Conservation (phyloP, 2,888 invertebrate genomes). For the Caenorhabditis zanzibari region DNA sequence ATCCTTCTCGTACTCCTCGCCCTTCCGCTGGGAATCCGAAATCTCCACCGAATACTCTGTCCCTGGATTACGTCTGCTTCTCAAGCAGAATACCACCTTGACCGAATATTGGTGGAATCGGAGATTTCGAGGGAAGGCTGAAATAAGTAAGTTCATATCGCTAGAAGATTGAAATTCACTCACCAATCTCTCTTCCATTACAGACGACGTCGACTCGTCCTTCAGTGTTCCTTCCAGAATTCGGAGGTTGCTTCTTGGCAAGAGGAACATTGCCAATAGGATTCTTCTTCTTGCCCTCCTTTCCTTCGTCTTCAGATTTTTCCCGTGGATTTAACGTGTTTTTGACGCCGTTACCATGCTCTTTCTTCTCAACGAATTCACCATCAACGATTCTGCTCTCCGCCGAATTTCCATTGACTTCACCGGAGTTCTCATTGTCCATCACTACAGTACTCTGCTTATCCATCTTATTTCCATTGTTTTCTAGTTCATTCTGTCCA, state of each 20-base stretch:
- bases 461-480: no score
- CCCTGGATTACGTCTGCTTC: neutral
- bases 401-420: no score
- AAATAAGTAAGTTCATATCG: neutral
- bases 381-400: no score
- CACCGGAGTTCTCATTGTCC: no score
- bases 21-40: neutral
- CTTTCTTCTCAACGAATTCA: no score
- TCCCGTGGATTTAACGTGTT: no score
- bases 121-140: neutral
- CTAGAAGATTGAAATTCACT: neutral
- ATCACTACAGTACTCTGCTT: no score
- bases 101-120: neutral
- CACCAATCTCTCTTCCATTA: neutral
- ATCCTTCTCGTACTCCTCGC: constrained; percentile 1
- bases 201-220: neutral
- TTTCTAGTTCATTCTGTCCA: no score
- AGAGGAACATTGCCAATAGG: neutral
- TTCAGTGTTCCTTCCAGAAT: neutral
- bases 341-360: no score
- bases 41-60: neutral
- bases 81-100: neutral
- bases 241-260: neutral
- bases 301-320: no score
- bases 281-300: no score